Evolutionary conservation across 2,113 vertebrate species (phyloP).

Genomic region (Oreotrochilus melanogaster): DNA sequence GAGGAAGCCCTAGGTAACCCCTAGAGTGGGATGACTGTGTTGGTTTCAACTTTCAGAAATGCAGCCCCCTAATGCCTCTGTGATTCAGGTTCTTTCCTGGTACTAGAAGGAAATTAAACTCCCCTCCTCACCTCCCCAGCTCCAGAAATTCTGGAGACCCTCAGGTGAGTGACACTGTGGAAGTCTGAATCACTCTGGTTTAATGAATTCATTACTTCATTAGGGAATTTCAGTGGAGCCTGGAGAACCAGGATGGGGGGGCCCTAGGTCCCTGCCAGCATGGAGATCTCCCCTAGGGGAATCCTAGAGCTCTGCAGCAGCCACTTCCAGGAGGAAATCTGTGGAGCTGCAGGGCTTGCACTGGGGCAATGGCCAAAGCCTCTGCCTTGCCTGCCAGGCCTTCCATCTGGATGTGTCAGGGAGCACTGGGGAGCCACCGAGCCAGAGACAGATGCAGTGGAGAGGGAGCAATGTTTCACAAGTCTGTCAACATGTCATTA

Average conservation of each 20-base stretch:
- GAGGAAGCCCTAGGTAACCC: not conserved
- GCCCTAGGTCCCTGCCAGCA: not conserved
- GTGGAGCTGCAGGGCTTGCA: not conserved
- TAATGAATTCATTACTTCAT: not conserved
- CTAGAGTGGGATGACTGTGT: not conserved
- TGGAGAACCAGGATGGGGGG: not conserved
- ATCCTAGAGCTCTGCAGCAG: not conserved
- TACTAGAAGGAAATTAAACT: not conserved
- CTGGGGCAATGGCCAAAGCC: slow-evolving; percentile 9
- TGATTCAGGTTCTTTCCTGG: not conserved
- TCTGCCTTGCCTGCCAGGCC: slow-evolving; percentile 11
- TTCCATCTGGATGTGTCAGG: slow-evolving; percentile 64
- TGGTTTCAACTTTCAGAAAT: not conserved
- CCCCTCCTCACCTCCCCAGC: no score
- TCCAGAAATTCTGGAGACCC: not conserved
- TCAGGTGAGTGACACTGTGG: not conserved
- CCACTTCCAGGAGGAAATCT: not conserved
- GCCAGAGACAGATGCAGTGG: slow-evolving; percentile 61
- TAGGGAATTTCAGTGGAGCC: not conserved
- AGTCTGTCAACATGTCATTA: slow-evolving; percentile 75
- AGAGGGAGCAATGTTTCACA: slow-evolving; percentile 67
- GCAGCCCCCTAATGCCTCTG: not conserved
- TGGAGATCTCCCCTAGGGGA: not conserved
- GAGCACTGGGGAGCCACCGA: not conserved
- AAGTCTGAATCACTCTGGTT: not conserved